Percentiles rank a stretch among this genome's conserved stretches.
Conservation (phyloP, 2,888 invertebrate genomes). For the Eupeodes luniger region DNA sequence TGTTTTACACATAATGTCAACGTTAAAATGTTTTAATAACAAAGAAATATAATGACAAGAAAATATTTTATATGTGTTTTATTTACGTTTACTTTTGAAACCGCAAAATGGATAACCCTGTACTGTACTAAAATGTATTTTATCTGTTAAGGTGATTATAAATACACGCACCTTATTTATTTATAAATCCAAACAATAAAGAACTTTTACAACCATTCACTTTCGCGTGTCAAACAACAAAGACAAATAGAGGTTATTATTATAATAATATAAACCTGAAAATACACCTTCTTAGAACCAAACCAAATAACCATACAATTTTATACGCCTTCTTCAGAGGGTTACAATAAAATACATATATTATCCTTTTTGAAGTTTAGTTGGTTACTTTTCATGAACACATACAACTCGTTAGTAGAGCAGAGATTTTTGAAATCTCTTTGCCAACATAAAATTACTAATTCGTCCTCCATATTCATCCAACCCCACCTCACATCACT, state of each 20-base stretch:
- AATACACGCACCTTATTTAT: conserved; percentile 12
- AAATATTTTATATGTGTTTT: no score
- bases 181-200: conserved; percentile 1
- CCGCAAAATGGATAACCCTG: no score
- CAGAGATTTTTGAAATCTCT: conserved; percentile 54
- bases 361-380: background rate
- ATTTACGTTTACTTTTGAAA: no score
- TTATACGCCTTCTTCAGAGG: conserved; percentile 26
- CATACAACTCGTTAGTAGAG: conserved; percentile 1
- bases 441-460: conserved; percentile 41
- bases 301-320: conserved; percentile 39
- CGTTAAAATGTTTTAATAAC: no score
- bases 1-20: no score
- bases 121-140: background rate
- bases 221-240: conserved; percentile 1
- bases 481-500: background rate
- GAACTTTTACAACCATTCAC: background rate
- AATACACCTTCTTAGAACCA: background rate
- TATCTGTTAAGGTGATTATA: conserved; percentile 8
- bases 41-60: no score
- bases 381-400: background rate
- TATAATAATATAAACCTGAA: background rate
- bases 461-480: conserved; percentile 53
- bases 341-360: conserved; percentile 12
- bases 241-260: background rate